phyloP scores from a whole-genome alignment of 2,888 invertebrate genomes.

The Diarsia brunnea region DNA sequence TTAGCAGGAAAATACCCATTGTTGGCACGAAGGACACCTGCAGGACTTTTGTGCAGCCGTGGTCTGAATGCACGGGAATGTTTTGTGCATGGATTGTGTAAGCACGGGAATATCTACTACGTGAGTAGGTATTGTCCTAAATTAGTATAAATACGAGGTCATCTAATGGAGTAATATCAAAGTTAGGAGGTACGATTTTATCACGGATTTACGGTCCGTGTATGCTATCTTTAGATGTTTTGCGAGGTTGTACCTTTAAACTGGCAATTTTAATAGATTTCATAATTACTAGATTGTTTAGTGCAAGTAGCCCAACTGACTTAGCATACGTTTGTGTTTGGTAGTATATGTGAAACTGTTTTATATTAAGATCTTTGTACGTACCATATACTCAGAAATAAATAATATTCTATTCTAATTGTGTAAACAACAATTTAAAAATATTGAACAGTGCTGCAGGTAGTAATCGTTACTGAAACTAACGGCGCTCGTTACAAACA shows the following conservation, averaged over 20 bases:
- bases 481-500: no score
- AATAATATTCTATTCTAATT: no score
- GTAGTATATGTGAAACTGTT: no score
- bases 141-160: background rate
- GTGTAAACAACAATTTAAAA: background rate
- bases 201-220: background rate
- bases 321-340: no score
- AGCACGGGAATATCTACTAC: slow-evolving; percentile 13
- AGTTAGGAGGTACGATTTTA: background rate
- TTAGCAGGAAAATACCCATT: slow-evolving; percentile 16
- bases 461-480: background rate
- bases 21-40: background rate
- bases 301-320: background rate
- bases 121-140: slow-evolving; percentile 20
- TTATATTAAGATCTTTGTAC: no score
- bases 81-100: slow-evolving; percentile 2
- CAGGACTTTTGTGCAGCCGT: slow-evolving; percentile 11
- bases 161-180: background rate
- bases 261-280: background rate
- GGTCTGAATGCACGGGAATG: slow-evolving; percentile 10
- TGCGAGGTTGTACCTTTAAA: background rate
- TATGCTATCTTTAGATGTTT: background rate
- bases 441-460: background rate
- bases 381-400: no score
- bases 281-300: no score